Evolutionary conservation across 1,140 invertebrate species (phyloP).

Genomic region (Melanaphis sacchari): DNA sequence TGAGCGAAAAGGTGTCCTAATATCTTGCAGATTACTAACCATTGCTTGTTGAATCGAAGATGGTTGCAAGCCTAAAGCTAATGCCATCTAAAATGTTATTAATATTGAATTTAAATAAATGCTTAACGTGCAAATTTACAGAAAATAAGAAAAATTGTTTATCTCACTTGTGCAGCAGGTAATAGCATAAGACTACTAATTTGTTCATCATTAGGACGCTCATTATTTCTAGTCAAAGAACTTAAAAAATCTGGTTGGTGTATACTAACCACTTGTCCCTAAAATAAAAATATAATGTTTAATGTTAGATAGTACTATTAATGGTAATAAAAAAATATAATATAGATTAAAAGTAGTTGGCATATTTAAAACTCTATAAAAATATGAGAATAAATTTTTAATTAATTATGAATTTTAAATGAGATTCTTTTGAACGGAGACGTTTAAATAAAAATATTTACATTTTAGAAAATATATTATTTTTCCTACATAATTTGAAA

Average conservation of each 20-base stretch:
- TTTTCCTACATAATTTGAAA: too few relatives aligned
- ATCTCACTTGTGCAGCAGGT: conserved; percentile 65
- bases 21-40: conserved; percentile 67
- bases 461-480: too few relatives aligned
- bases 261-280: conserved; percentile 38
- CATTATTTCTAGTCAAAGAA: conserved; percentile 2
- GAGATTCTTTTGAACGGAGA: too few relatives aligned
- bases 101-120: neutral
- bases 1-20: conserved; percentile 69
- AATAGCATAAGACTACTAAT: conserved; percentile 69
- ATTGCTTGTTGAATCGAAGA: conserved; percentile 73
- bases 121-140: neutral
- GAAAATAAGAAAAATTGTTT: neutral
- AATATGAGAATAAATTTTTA: too few relatives aligned
- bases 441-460: too few relatives aligned
- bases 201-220: conserved; percentile 64
- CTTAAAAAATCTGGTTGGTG: neutral
- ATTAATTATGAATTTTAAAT: too few relatives aligned
- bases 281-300: neutral
- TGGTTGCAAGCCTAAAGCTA: conserved; percentile 74
- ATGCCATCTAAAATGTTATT: conserved; percentile 66
- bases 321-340: too few relatives aligned
- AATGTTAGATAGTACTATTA: neutral
- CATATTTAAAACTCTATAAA: too few relatives aligned
- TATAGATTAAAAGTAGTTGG: too few relatives aligned